These are phyloP conservation scores for Xestobium rufovillosum DNA, from an alignment of 2,888 invertebrate species.

Conservation along the genomic window DNA sequence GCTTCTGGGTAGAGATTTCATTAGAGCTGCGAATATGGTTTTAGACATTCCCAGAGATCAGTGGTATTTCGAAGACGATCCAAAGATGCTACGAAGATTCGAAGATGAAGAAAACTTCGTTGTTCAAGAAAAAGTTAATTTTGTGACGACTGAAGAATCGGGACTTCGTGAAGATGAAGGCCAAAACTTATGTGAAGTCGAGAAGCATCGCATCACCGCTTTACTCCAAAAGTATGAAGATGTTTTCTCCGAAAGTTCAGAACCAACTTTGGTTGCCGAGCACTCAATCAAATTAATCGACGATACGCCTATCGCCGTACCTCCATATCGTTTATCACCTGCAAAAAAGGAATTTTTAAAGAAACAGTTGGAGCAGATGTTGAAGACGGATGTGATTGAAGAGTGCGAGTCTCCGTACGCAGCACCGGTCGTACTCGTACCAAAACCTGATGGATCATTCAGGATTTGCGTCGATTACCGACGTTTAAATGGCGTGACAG, in stretches of 20 bases:
- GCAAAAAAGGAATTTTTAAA: slow-evolving; percentile 1
- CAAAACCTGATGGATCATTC: no score
- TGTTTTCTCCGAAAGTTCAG: background rate
- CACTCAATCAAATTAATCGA: background rate
- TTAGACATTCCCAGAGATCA: slow-evolving; percentile 1
- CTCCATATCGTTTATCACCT: slow-evolving; percentile 6
- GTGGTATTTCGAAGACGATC: slow-evolving; percentile 5
- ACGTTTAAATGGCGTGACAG: no score
- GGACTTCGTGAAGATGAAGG: slow-evolving; percentile 2
- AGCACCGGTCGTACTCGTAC: no score
- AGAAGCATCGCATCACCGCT: background rate
- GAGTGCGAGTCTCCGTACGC: no score
- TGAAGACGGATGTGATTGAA: slow-evolving; percentile 1
- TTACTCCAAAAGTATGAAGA: slow-evolving; percentile 2
- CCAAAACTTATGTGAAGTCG: background rate
- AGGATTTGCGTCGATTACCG: no score
- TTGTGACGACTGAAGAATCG: background rate
- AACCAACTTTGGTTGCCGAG: slow-evolving; percentile 6
- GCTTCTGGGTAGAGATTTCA: slow-evolving; percentile 10
- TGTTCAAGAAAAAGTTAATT: background rate
- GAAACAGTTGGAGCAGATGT: background rate
- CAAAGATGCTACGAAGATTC: background rate
- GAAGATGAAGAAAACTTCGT: background rate
- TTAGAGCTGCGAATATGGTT: slow-evolving; percentile 5
- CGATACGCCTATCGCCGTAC: no score